Evolutionary conservation across 2,113 vertebrate species (phyloP).

Genomic region (Neogobius melanostomus): DNA sequence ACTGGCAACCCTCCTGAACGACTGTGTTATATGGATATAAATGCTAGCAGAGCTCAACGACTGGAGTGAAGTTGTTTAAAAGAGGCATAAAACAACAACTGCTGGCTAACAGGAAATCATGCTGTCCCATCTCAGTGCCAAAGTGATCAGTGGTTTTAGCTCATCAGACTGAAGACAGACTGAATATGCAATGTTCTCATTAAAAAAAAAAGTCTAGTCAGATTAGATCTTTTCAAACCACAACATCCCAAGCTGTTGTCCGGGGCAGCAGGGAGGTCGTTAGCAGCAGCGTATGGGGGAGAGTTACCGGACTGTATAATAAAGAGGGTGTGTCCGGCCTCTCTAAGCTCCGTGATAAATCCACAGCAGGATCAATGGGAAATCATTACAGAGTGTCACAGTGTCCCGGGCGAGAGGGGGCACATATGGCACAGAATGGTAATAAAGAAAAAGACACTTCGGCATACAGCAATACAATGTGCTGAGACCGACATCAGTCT

Average conservation of each 20-base stretch:
- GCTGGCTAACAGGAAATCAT: no score
- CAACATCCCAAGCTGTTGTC: not conserved
- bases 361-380: constrained; percentile 27
- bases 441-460: not conserved
- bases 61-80: no score
- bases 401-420: constrained; percentile 14
- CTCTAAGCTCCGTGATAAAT: constrained; percentile 30
- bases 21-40: no score
- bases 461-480: not conserved
- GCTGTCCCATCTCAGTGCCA: no score
- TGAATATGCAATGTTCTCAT: no score
- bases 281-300: not conserved
- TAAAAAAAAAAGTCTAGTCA: no score
- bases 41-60: no score
- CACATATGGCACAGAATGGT: not conserved
- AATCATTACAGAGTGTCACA: constrained; percentile 31
- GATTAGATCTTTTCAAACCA: no score
- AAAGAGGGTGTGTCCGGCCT: not conserved
- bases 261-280: not conserved
- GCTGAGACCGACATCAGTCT: not conserved
- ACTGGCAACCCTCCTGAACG: no score
- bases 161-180: no score
- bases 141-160: no score
- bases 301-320: not conserved
- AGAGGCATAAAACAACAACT: no score